Evolutionary conservation across 2,888 invertebrate genomes (phyloP).

Genomic region (Cataglyphis albicans): DNA sequence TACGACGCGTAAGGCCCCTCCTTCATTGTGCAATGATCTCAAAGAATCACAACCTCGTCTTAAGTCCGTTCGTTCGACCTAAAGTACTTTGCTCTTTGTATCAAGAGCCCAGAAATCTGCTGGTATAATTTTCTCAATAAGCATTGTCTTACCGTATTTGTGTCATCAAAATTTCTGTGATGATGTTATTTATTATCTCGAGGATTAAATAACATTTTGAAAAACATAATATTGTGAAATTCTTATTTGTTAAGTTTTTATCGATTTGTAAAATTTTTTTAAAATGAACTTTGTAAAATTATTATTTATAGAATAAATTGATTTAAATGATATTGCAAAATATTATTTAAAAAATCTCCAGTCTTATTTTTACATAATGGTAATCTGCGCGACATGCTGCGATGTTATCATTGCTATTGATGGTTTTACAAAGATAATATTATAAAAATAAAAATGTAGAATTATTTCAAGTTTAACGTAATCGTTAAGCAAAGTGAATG

Average conservation of each 20-base stretch:
- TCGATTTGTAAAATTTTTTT: background rate
- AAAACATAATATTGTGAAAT: background rate
- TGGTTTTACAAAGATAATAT: background rate
- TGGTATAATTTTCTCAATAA: slow-evolving; percentile 79
- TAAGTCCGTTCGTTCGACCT: slow-evolving; percentile 74
- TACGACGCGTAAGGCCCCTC: slow-evolving; percentile 70
- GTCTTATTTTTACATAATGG: background rate
- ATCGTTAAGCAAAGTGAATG: slow-evolving; percentile 18
- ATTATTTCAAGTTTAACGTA: slow-evolving; percentile 25
- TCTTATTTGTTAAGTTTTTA: background rate
- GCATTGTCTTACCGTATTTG: slow-evolving; percentile 50
- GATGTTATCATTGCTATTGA: background rate
- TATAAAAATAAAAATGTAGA: background rate
- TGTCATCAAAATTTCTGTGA: background rate
- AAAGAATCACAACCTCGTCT: slow-evolving; percentile 83
- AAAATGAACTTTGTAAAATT: slow-evolving; percentile 7
- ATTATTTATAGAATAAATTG: background rate
- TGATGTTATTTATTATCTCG: background rate
- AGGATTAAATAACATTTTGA: background rate
- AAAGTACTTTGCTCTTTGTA: slow-evolving; percentile 73
- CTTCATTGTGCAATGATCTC: slow-evolving; percentile 79
- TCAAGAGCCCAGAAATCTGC: slow-evolving; percentile 69
- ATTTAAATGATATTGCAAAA: background rate
- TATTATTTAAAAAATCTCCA: background rate
- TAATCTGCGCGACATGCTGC: background rate